These are phyloP conservation scores for Crax fasciolata DNA, from an alignment of 2,797 vertebrate species.

Conservation along the genomic window DNA sequence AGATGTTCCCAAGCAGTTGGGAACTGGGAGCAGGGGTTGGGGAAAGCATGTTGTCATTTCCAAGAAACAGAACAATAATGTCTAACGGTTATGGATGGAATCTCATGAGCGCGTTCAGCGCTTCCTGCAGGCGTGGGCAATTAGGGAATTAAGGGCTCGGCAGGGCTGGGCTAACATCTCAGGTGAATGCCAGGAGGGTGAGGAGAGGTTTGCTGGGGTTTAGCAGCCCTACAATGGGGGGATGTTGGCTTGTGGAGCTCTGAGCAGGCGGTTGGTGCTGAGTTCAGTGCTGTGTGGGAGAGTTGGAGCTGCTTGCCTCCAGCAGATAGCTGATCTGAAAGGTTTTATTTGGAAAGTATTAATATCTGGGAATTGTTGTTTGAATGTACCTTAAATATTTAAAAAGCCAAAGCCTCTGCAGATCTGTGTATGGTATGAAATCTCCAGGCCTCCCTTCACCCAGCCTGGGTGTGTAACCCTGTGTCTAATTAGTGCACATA, in stretches of 20 bases:
- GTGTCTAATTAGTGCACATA: neutral
- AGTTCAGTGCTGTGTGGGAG: neutral
- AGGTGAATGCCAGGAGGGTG: neutral
- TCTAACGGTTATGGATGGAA: neutral
- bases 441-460: neutral
- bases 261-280: neutral
- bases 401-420: neutral
- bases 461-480: neutral
- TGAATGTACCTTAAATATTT: neutral
- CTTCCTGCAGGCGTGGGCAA: neutral
- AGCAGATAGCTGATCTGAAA: neutral
- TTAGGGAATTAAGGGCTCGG: neutral
- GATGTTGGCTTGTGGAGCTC: neutral
- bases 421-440: neutral
- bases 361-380: neutral
- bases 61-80: neutral
- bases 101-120: neutral
- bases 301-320: neutral
- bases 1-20: neutral
- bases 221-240: neutral
- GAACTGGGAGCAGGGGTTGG: neutral
- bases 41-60: neutral
- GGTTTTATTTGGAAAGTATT: neutral
- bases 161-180: neutral
- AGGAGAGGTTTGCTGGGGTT: neutral